Evolutionary conservation across 1,140 invertebrate genomes (phyloP).

Genomic region (Cydia strobilella): DNA sequence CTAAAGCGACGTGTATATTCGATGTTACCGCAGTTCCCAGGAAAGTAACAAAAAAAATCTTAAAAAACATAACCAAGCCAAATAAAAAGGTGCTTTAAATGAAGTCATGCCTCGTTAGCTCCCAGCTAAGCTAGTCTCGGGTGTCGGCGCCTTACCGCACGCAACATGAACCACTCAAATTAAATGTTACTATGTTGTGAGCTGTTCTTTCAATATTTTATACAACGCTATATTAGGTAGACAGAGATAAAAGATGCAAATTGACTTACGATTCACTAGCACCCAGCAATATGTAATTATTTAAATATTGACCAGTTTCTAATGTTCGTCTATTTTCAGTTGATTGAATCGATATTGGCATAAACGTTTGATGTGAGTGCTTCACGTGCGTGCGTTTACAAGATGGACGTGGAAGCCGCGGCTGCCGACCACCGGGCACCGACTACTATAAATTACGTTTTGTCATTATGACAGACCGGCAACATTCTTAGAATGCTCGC

Average conservation of each 20-base stretch:
- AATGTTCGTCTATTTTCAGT: neutral
- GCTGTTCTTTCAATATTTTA: neutral
- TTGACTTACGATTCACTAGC: neutral
- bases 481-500: conserved; percentile 56
- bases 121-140: conserved; percentile 49
- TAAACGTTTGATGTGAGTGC: conserved; percentile 27
- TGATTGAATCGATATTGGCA: neutral
- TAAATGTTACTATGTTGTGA: neutral
- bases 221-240: neutral
- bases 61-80: conserved; percentile 63
- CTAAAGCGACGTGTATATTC: conserved; percentile 5
- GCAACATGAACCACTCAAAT: neutral
- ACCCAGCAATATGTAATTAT: neutral
- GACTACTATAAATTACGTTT: conserved; percentile 20
- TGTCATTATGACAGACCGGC: conserved; percentile 44
- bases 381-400: conserved; percentile 2
- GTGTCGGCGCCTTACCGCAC: neutral
- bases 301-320: neutral
- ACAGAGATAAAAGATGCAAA: neutral
- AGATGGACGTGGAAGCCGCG: conserved; percentile 10
- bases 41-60: conserved; percentile 61
- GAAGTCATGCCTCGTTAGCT: conserved; percentile 65
- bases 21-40: conserved; percentile 42
- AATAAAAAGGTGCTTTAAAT: conserved; percentile 56
- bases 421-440: conserved; percentile 7